A percentile compares a stretch with the other conserved stretches of the same genome.
Conservation (phyloP, 2,113 vertebrate species). For the Microcebus murinus region DNA sequence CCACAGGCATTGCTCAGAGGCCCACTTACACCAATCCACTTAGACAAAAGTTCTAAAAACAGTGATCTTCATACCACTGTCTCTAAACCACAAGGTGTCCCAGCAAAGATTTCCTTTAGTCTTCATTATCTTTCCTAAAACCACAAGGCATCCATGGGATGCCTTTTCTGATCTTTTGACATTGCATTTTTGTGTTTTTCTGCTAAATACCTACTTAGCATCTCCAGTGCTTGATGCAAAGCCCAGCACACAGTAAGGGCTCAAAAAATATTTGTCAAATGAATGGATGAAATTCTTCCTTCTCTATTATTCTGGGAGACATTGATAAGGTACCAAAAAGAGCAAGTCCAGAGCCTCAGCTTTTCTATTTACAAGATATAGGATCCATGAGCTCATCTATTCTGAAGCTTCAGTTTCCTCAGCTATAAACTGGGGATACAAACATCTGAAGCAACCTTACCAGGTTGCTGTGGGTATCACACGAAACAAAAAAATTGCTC, state of each 20-base stretch:
- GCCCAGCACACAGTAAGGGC: background rate
- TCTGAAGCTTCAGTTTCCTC: background rate
- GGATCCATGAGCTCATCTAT: background rate
- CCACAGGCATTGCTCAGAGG: background rate
- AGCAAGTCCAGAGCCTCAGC: background rate
- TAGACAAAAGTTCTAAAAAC: slow-evolving; percentile 12
- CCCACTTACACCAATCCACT: background rate
- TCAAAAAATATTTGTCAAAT: background rate
- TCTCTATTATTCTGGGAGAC: background rate
- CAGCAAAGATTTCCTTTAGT: background rate
- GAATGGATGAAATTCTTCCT: slow-evolving; percentile 28
- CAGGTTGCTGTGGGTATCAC: background rate
- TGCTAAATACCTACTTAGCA: background rate
- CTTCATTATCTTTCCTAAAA: slow-evolving; percentile 21
- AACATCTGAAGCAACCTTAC: background rate
- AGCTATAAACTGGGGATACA: background rate
- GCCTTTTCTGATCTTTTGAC: background rate
- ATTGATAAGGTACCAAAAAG: background rate
- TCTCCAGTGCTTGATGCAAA: background rate
- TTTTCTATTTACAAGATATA: background rate
- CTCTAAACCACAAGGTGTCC: background rate
- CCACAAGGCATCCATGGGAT: background rate
- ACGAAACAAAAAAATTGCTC: background rate
- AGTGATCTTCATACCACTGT: background rate
- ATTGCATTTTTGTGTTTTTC: background rate